Conservation (phyloP, 1,140 invertebrate genomes). For the Bicyclus anynana region DNA sequence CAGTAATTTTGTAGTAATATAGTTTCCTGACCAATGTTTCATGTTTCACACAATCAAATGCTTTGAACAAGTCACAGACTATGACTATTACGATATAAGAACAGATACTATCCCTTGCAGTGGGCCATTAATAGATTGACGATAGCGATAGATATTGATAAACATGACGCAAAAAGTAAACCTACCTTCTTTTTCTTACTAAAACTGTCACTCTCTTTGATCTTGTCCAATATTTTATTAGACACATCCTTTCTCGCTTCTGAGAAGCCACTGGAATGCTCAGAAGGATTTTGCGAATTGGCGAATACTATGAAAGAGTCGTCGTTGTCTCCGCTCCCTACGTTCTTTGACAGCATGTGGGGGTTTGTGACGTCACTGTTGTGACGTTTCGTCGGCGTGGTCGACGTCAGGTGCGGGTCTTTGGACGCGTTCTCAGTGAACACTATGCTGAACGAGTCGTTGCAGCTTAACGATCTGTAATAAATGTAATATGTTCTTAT, state of each 20-base stretch:
- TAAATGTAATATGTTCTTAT: conserved; percentile 11
- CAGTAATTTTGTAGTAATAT: no score
- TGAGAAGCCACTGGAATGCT: conserved; percentile 23
- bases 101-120: no score
- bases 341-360: conserved; percentile 15
- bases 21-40: no score
- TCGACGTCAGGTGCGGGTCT: conserved; percentile 13
- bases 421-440: conserved; percentile 54
- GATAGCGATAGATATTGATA: no score
- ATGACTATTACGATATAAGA: no score
- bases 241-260: conserved; percentile 33
- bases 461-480: conserved; percentile 66
- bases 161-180: neutral
- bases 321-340: conserved; percentile 33
- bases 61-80: no score
- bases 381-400: conserved; percentile 11
- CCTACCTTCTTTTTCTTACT: conserved; percentile 57
- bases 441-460: conserved; percentile 66
- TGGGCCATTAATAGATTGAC: no score
- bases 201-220: conserved; percentile 44
- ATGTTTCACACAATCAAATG: no score
- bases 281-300: conserved; percentile 29
- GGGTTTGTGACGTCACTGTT: conserved; percentile 18
- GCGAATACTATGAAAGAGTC: conserved; percentile 82
- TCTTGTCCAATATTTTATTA: conserved; percentile 46